Percentiles rank a stretch among this genome's conserved stretches.
Conservation (phyloP, 2,113 vertebrate genomes). For the Sapajus apella region DNA sequence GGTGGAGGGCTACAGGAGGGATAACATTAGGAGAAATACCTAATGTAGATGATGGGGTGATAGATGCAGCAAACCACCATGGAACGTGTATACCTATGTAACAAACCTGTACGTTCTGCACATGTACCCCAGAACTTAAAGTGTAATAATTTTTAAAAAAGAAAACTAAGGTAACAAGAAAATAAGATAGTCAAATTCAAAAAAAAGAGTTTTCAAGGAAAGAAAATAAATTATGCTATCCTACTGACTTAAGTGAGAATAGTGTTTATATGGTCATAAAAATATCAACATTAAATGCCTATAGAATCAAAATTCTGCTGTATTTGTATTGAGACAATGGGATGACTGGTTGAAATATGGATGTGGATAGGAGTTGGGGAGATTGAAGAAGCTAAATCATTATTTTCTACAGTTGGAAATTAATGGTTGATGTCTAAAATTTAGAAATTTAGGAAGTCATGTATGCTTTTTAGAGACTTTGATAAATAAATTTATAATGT, state of each 20-base stretch:
- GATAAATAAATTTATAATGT: not conserved
- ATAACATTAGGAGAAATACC: too few relatives aligned
- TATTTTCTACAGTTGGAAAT: not conserved
- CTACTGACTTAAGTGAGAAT: not conserved
- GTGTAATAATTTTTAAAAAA: too few relatives aligned
- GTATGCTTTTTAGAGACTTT: not conserved
- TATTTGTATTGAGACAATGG: not conserved
- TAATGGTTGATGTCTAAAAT: not conserved
- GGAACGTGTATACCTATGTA: too few relatives aligned
- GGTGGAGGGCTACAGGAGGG: too few relatives aligned
- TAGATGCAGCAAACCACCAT: too few relatives aligned
- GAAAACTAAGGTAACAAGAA: not conserved
- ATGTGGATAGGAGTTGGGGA: rapidly evolving
- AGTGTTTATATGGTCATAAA: not conserved
- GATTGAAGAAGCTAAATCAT: not conserved
- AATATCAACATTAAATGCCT: not conserved
- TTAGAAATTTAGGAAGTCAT: not conserved
- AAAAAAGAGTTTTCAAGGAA: not conserved
- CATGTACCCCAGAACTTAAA: too few relatives aligned
- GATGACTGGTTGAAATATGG: not conserved
- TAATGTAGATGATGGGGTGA: too few relatives aligned
- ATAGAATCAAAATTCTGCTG: not conserved
- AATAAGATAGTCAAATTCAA: not conserved
- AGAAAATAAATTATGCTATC: not conserved
- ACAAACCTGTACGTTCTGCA: too few relatives aligned